phyloP scores from a whole-genome alignment of 2,888 invertebrate species.

The Eupithecia insigniata region DNA sequence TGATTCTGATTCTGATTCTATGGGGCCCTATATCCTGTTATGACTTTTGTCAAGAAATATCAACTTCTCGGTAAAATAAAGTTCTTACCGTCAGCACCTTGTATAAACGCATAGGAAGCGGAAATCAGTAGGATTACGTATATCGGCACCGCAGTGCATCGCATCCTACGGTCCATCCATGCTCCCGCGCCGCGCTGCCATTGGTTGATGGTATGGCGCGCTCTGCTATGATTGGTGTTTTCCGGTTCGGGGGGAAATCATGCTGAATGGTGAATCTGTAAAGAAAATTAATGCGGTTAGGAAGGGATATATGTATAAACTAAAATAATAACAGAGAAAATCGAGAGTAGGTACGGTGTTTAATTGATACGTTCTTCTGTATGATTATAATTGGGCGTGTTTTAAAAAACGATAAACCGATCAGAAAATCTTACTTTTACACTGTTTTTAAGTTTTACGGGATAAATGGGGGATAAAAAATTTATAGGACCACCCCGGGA shows the following conservation, averaged over 20 bases:
- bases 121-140: slow-evolving; percentile 69
- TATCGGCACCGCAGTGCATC: slow-evolving; percentile 73
- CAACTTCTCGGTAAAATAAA: background rate
- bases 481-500: no score
- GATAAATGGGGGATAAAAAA: no score
- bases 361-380: no score
- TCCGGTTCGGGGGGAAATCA: slow-evolving; percentile 8
- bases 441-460: no score
- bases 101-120: slow-evolving; percentile 69
- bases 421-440: no score
- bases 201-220: slow-evolving; percentile 55
- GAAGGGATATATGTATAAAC: background rate
- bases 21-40: no score
- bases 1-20: no score
- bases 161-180: slow-evolving; percentile 83
- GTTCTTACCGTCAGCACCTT: slow-evolving; percentile 74
- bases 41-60: background rate
- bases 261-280: slow-evolving; percentile 20
- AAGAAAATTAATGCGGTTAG: background rate
- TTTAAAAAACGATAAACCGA: no score
- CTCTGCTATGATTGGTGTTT: slow-evolving; percentile 43
- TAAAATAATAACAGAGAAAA: background rate
- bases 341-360: no score
- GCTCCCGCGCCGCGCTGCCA: slow-evolving; percentile 68
- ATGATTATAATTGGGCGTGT: no score